Evolutionary conservation across 2,797 vertebrate genomes (phyloP), one percentile per base, ranked within the genome.

Genomic region (Tokudaia tokunoshimensis): DNA sequence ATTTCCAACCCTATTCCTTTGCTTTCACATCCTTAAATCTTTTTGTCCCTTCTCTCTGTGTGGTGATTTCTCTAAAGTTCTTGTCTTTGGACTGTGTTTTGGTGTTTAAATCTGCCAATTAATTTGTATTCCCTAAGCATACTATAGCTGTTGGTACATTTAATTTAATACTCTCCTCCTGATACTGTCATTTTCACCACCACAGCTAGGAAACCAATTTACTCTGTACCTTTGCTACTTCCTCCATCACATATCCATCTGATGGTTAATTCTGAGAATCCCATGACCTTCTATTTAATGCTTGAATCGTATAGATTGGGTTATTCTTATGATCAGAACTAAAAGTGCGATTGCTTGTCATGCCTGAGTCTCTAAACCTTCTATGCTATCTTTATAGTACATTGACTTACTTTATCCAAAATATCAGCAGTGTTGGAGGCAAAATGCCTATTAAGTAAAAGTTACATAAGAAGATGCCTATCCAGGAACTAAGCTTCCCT

Each of bases 1-100:
- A n/a, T 74, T 88, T 92, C 82, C 61, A 79, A 9, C 34, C 78
- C 50, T 91, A 74, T 20, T 52, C 4, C 67, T 93, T 82, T 94
- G 37, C 37, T 41, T 17, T 55, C 20, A 63, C 6, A 12, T 34
- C 75, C 63, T 52, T 91, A 34, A 47, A 57, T 70, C 8, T 55
- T 41, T n/a, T 24, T 20, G 1, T 19, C 91, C 9, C 15, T 86
- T 50, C 82, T 26, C 76, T 50, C 37, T 65, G 76, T 75, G 6
- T 57, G 57, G 29, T 67, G 50, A 3, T 90, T 57, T 96, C 10
- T 61, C 59, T 72, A 63, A 12, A 7, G 70, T 24, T 52, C 78
- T 92, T 90, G 83, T 74, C 20, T 72, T 79, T 22, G 4, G 61
- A 17, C 4, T 26, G 20, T 67, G 55, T 92, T 84, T 80, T 63